Conservation (phyloP, 1,140 invertebrate species). For the Zaprionus capensis region DNA sequence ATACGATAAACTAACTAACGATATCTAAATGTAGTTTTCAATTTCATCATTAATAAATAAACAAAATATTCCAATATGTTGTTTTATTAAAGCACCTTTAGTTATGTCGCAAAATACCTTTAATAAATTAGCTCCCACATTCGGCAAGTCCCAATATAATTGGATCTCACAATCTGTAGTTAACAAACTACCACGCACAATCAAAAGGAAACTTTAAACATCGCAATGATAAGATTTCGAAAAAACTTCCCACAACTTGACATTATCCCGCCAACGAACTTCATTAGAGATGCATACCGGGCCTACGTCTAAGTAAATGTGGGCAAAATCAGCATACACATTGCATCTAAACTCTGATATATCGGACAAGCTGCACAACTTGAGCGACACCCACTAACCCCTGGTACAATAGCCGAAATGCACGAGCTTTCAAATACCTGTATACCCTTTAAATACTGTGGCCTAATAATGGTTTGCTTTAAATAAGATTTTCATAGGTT, state of each 20-base stretch:
- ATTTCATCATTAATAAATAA: neutral
- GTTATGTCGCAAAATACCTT: neutral
- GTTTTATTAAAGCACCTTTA: no score
- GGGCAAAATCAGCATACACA: neutral
- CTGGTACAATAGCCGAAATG: neutral
- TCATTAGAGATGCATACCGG: conserved; percentile 6
- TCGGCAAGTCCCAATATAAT: neutral
- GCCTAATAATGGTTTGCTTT: neutral
- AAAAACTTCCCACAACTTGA: neutral
- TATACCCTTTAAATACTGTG: neutral
- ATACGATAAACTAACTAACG: no score
- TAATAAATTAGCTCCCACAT: neutral
- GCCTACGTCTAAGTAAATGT: conserved; percentile 10
- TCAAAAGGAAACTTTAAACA: neutral
- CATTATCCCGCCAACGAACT: conserved; percentile 2
- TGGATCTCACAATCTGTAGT: neutral
- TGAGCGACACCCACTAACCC: conserved; percentile 24
- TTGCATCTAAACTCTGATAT: neutral
- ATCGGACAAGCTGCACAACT: neutral
- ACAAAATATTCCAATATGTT: no score
- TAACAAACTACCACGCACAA: neutral
- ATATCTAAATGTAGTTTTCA: no score
- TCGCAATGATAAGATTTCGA: neutral
- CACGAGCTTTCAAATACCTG: neutral
- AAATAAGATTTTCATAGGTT: neutral